Percentiles rank a stretch among this genome's conserved stretches.
Conservation (phyloP, 2,888 invertebrate species). For the Polymixis lichenea region DNA sequence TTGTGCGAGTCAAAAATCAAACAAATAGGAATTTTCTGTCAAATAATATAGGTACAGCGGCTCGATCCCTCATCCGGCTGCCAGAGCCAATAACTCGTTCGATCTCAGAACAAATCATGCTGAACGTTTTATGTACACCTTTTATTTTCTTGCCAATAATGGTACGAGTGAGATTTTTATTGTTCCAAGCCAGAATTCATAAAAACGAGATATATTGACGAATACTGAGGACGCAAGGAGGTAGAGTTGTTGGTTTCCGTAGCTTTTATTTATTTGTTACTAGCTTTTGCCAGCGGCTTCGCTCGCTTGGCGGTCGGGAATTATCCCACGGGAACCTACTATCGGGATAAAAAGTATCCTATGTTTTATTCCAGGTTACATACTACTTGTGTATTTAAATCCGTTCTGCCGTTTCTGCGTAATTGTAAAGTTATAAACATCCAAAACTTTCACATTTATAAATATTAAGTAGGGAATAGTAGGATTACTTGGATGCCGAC, state of each 20-base stretch:
- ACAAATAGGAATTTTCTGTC: constrained; percentile 18
- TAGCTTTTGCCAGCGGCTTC: no score
- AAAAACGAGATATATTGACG: constrained; percentile 33
- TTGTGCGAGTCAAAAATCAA: constrained; percentile 34
- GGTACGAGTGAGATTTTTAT: constrained; percentile 40
- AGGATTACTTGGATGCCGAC: no score
- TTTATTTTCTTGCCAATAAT: constrained; percentile 52
- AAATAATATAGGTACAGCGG: constrained; percentile 15
- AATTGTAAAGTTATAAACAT: no score
- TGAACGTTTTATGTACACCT: constrained; percentile 59
- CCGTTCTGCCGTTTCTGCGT: no score
- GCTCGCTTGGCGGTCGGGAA: no score
- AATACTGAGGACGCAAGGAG: neutral
- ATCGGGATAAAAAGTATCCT: neutral
- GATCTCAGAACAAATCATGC: constrained; percentile 64
- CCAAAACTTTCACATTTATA: no score
- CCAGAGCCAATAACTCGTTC: constrained; percentile 62
- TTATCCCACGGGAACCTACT: no score
- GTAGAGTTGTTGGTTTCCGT: neutral
- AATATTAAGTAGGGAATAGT: no score
- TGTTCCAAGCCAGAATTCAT: constrained; percentile 44
- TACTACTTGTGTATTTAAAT: no score
- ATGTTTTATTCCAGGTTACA: no score
- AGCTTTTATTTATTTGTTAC: constrained; percentile 13
- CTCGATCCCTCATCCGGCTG: constrained; percentile 51